These are phyloP conservation scores for Tetramorium alpestre DNA, from an alignment of 1,140 invertebrate species.

Conservation along the genomic window DNA sequence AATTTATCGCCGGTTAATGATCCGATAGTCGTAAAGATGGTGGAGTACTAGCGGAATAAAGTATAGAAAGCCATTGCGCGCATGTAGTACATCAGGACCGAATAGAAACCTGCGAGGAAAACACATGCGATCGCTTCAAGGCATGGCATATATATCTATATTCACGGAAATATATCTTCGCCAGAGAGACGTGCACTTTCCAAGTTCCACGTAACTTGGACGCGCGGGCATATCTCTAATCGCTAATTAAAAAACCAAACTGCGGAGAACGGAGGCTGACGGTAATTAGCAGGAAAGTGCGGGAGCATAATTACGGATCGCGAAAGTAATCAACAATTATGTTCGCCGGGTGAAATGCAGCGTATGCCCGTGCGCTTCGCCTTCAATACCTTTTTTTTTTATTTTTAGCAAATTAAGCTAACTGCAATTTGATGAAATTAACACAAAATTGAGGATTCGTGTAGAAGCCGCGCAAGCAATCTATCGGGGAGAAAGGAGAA, in stretches of 20 bases:
- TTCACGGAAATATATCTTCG: conserved; percentile 38
- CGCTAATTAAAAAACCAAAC: conserved; percentile 59
- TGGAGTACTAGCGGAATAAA: conserved; percentile 44
- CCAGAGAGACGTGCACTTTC: conserved; percentile 26
- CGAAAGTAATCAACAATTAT: conserved; percentile 70
- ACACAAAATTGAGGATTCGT: background rate
- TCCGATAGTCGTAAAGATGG: conserved; percentile 48
- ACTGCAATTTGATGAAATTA: conserved; percentile 3
- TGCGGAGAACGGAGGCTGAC: conserved; percentile 33
- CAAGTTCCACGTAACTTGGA: conserved; percentile 23
- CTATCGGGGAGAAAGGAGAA: background rate
- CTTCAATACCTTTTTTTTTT: background rate
- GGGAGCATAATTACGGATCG: conserved; percentile 66
- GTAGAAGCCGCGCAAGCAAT: background rate
- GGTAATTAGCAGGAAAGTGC: conserved; percentile 76
- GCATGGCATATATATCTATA: background rate
- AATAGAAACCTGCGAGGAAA: conserved; percentile 39
- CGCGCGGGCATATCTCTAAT: conserved; percentile 41
- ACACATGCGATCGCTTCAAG: background rate
- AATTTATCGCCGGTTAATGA: conserved; percentile 59
- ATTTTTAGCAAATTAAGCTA: background rate
- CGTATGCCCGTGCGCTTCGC: background rate
- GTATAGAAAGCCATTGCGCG: conserved; percentile 49
- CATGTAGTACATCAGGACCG: conserved; percentile 1
- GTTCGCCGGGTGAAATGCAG: conserved; percentile 57